These are phyloP conservation scores for Poeciliopsis retropinna DNA, from an alignment of 2,113 vertebrate species.

Conservation along the genomic window DNA sequence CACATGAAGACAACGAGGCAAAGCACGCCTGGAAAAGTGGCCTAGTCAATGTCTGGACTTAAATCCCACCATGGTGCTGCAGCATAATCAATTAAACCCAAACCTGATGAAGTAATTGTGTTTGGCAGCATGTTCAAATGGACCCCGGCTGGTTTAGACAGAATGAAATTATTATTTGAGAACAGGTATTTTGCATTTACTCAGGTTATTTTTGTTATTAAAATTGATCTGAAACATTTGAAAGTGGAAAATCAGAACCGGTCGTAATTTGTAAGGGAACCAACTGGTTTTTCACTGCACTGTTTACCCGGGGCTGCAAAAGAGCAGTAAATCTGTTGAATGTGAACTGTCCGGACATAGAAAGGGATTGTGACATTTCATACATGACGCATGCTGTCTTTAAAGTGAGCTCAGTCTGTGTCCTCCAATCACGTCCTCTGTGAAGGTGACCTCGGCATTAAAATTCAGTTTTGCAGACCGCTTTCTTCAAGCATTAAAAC, in stretches of 20 bases:
- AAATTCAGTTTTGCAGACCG: slow-evolving; percentile 10
- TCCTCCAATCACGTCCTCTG: neutral
- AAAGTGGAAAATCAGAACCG: neutral
- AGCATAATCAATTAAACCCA: neutral
- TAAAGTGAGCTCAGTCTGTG: neutral
- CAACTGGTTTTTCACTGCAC: no score
- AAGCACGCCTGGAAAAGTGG: no score
- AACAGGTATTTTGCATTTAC: neutral
- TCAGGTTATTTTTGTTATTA: neutral
- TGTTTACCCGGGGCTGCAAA: neutral
- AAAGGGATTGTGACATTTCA: neutral
- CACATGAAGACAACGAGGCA: no score
- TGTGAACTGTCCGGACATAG: no score
- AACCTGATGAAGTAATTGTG: neutral
- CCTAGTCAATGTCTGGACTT: no score
- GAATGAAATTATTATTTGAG: neutral
- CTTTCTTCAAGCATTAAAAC: neutral
- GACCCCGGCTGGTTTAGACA: neutral
- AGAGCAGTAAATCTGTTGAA: neutral
- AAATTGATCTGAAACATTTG: neutral
- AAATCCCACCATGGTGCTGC: no score
- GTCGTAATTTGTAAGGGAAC: no score
- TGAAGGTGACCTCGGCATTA: slow-evolving; percentile 30
- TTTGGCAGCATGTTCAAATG: neutral
- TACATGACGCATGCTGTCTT: neutral